These are phyloP conservation scores for Pedicia rivosa DNA, from an alignment of 2,888 invertebrate genomes.

Conservation along the genomic window DNA sequence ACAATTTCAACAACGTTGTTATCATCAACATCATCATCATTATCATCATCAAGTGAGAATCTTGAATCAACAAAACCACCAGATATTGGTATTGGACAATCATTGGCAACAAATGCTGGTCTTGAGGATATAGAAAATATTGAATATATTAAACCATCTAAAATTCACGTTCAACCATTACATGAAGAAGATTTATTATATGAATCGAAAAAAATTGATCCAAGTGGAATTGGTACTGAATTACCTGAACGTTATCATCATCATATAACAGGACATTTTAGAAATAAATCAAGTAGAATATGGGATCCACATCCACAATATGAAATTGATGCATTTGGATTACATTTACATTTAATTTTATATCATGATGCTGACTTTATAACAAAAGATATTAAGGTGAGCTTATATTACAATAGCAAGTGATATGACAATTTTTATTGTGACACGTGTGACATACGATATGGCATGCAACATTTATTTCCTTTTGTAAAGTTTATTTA, in stretches of 20 bases:
- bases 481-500: too few relatives aligned
- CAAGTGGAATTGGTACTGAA: constrained; percentile 15
- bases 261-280: constrained; percentile 48
- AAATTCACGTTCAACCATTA: constrained; percentile 36
- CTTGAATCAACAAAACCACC: too few relatives aligned
- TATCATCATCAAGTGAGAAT: neutral
- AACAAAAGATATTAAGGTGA: constrained; percentile 21
- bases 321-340: constrained; percentile 46
- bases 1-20: neutral
- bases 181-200: constrained; percentile 40
- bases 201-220: constrained; percentile 28
- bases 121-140: constrained; percentile 20
- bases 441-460: too few relatives aligned
- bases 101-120: constrained; percentile 2
- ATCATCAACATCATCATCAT: neutral
- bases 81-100: constrained; percentile 3
- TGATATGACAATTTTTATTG: too few relatives aligned
- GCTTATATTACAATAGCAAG: too few relatives aligned
- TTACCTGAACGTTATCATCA: constrained; percentile 13
- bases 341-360: constrained; percentile 23
- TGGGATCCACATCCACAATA: constrained; percentile 64
- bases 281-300: constrained; percentile 39
- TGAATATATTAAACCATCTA: constrained; percentile 39
- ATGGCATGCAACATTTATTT: too few relatives aligned
- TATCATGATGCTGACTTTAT: constrained; percentile 28